phyloP scores from a whole-genome alignment of 2,797 vertebrate species.

The Remorina albescens region DNA sequence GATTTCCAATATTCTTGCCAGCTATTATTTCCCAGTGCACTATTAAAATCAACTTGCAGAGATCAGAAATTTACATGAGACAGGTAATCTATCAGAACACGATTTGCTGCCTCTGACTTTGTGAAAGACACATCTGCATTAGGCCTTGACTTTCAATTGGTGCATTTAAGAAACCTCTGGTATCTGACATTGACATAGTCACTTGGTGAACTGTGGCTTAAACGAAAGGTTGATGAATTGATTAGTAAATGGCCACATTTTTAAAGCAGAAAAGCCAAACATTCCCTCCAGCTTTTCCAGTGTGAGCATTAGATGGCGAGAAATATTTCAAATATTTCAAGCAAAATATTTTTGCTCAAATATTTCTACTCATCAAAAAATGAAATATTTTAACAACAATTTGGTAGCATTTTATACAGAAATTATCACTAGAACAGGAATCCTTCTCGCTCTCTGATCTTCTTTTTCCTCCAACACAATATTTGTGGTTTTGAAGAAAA shows the following conservation, averaged over 20 bases:
- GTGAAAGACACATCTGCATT: slow-evolving; percentile 44
- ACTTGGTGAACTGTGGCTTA: background rate
- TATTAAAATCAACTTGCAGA: slow-evolving; percentile 53
- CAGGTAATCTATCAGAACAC: slow-evolving; percentile 62
- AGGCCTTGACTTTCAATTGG: slow-evolving; percentile 1
- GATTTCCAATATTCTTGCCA: slow-evolving; percentile 60
- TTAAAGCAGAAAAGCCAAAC: slow-evolving; percentile 27
- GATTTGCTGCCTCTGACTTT: slow-evolving; percentile 43
- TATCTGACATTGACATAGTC: slow-evolving; percentile 11
- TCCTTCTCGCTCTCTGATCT: background rate
- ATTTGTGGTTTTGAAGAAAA: background rate
- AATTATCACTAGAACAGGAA: background rate
- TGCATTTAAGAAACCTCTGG: slow-evolving; percentile 20
- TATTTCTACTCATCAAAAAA: no score
- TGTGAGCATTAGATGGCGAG: background rate
- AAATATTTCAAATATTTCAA: no score
- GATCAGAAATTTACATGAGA: slow-evolving; percentile 55
- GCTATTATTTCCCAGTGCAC: slow-evolving; percentile 55
- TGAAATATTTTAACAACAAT: no score
- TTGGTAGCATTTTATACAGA: background rate
- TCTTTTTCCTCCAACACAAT: background rate
- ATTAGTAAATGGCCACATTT: background rate
- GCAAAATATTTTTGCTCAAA: no score
- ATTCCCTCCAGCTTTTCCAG: background rate
- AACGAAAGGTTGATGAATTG: background rate